Conservation (phyloP, 2,113 vertebrate species). For the Malurus elegans region DNA sequence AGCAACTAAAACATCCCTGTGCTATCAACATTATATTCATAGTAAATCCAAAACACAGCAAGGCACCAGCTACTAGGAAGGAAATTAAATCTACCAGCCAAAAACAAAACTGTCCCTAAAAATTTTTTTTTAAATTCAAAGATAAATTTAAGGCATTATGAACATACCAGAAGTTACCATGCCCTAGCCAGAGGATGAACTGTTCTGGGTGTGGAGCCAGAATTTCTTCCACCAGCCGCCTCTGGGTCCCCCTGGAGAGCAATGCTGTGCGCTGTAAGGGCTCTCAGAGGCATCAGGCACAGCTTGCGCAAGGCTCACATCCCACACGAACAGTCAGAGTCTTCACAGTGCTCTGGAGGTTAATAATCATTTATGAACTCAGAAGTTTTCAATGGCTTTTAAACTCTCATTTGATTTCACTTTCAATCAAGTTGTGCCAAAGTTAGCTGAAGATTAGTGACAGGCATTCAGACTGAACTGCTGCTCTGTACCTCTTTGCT, state of each 20-base stretch:
- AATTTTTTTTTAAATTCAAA: background rate
- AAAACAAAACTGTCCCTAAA: background rate
- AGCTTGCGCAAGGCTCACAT: background rate
- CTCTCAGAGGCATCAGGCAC: background rate
- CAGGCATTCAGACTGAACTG: background rate
- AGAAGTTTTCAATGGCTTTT: background rate
- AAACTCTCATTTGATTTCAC: conserved; percentile 16
- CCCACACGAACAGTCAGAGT: background rate
- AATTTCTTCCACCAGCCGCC: background rate
- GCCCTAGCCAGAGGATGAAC: background rate
- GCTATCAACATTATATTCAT: background rate
- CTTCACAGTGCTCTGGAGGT: background rate
- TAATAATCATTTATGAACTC: background rate
- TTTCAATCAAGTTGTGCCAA: conserved; percentile 26
- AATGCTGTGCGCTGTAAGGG: background rate
- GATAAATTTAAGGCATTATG: background rate
- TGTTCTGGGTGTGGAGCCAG: background rate
- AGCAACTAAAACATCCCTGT: background rate
- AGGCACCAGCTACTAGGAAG: background rate
- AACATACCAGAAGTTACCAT: background rate
- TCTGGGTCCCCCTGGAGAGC: background rate
- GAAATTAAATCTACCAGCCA: background rate
- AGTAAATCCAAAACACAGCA: background rate
- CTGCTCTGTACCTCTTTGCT: background rate
- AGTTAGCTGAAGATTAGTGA: background rate